Evolutionary conservation across 2,797 vertebrate genomes (phyloP).

Genomic region (Sebastes kiyomatsui): DNA sequence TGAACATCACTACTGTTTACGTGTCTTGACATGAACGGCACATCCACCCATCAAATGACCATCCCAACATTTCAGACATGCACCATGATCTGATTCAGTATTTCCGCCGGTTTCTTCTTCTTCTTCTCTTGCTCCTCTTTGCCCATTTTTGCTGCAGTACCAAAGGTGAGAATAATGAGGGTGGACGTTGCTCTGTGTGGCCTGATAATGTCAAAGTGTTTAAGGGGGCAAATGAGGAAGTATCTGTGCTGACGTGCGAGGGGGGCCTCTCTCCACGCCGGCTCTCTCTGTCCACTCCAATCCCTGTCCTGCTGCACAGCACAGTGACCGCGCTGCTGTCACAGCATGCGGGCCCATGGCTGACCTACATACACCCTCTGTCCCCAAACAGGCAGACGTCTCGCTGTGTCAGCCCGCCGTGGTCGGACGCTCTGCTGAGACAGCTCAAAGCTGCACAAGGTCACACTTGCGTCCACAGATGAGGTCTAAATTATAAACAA

Average conservation of each 20-base stretch:
- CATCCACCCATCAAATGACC: conserved; percentile 37
- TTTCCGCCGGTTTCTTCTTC: conserved; percentile 63
- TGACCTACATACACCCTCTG: conserved; percentile 81
- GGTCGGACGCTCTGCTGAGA: conserved; percentile 70
- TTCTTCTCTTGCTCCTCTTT: conserved; percentile 82
- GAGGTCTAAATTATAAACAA: conserved; percentile 49
- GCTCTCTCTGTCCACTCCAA: conserved; percentile 74
- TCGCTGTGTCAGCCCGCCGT: conserved; percentile 69
- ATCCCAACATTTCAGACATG: conserved; percentile 10
- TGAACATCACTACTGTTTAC: neutral
- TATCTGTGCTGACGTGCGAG: conserved; percentile 78
- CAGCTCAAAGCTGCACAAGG: conserved; percentile 77
- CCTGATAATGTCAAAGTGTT: conserved; percentile 90
- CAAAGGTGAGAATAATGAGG: conserved; percentile 89
- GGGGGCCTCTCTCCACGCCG: conserved; percentile 63
- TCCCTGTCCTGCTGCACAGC: conserved; percentile 71
- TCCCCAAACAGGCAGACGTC: conserved; percentile 67
- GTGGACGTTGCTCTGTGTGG: conserved; percentile 88
- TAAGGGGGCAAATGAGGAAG: conserved; percentile 65
- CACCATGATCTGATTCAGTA: conserved; percentile 57
- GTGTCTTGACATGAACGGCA: neutral
- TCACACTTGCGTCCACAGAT: conserved; percentile 49
- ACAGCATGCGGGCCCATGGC: conserved; percentile 59
- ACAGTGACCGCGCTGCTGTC: conserved; percentile 69
- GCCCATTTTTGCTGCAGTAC: conserved; percentile 83